Percentiles rank a stretch among this genome's conserved stretches.
Conservation (phyloP, 2,888 invertebrate genomes). For the Temnothorax rugatulus region DNA sequence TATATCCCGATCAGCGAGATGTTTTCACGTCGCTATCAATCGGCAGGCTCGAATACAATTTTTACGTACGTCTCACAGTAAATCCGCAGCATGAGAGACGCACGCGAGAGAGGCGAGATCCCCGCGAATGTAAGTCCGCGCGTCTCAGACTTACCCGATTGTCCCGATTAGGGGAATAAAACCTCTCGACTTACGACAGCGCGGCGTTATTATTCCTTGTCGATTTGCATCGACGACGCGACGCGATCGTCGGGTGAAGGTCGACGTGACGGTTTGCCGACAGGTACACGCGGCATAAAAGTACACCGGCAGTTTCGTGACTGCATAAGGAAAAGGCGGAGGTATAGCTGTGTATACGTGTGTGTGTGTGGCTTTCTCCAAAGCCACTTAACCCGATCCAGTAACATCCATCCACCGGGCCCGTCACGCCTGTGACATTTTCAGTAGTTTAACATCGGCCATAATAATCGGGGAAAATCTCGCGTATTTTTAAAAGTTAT, state of each 20-base stretch:
- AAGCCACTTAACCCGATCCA: slow-evolving; percentile 85
- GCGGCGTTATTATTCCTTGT: slow-evolving; percentile 27
- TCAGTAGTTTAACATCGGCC: slow-evolving; percentile 58
- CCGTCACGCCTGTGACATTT: slow-evolving; percentile 80
- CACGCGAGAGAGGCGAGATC: slow-evolving; percentile 2
- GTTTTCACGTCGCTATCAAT: slow-evolving; percentile 18
- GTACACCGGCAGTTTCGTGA: slow-evolving; percentile 74
- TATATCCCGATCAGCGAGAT: not conserved
- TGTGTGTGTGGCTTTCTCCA: slow-evolving; percentile 81
- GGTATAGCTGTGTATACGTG: slow-evolving; percentile 65
- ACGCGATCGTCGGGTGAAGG: slow-evolving; percentile 65
- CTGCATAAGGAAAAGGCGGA: slow-evolving; percentile 77
- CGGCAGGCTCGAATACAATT: slow-evolving; percentile 33
- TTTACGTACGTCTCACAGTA: slow-evolving; percentile 28
- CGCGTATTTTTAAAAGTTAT: too few relatives aligned
- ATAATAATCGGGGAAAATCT: slow-evolving; percentile 22
- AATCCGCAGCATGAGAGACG: not conserved
- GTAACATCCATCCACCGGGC: slow-evolving; percentile 83
- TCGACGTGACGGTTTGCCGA: slow-evolving; percentile 62
- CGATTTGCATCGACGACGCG: slow-evolving; percentile 61
- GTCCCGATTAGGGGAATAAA: slow-evolving; percentile 26
- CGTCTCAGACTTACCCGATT: not conserved
- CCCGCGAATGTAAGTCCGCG: slow-evolving; percentile 1
- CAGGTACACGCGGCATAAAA: slow-evolving; percentile 40
- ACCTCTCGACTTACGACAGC: slow-evolving; percentile 27